Evolutionary conservation across 2,113 vertebrate genomes (phyloP).

Genomic region (Ceyx margarethae): DNA sequence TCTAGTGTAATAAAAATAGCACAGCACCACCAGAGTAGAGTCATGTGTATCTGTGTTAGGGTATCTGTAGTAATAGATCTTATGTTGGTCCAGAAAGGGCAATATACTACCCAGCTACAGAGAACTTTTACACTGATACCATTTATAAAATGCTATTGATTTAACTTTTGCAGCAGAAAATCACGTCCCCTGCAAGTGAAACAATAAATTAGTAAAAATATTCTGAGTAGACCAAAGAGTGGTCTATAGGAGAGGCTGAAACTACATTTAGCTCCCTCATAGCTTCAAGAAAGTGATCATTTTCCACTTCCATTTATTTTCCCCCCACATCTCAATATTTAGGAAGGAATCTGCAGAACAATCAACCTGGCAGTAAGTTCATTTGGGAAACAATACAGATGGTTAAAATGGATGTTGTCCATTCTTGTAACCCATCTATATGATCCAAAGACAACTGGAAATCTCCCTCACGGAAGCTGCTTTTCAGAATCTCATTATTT

Average conservation of each 20-base stretch:
- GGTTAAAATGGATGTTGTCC: neutral
- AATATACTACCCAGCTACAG: neutral
- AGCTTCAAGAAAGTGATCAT: neutral
- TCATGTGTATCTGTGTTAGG: conserved; percentile 1
- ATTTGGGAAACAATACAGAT: neutral
- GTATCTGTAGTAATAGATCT: neutral
- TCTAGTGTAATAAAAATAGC: neutral
- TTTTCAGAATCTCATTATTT: neutral
- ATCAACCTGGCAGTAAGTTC: neutral
- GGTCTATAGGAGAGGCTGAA: neutral
- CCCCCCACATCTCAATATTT: neutral
- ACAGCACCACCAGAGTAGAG: neutral
- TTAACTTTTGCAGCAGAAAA: conserved; percentile 29
- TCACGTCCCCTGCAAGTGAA: neutral
- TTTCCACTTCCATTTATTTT: neutral
- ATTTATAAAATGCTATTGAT: conserved; percentile 49
- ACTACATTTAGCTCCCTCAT: neutral
- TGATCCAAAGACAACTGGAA: neutral
- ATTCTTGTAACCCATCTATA: neutral
- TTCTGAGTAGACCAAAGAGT: neutral
- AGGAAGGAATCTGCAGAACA: neutral
- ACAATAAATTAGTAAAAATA: neutral
- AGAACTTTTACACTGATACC: conserved; percentile 28
- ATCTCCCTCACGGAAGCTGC: neutral
- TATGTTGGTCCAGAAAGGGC: neutral